Percentiles rank a stretch among this genome's conserved stretches.
These are phyloP conservation scores for Sylvilagus bachmani DNA, from an alignment of 2,113 vertebrate species.

Conservation along the genomic window DNA sequence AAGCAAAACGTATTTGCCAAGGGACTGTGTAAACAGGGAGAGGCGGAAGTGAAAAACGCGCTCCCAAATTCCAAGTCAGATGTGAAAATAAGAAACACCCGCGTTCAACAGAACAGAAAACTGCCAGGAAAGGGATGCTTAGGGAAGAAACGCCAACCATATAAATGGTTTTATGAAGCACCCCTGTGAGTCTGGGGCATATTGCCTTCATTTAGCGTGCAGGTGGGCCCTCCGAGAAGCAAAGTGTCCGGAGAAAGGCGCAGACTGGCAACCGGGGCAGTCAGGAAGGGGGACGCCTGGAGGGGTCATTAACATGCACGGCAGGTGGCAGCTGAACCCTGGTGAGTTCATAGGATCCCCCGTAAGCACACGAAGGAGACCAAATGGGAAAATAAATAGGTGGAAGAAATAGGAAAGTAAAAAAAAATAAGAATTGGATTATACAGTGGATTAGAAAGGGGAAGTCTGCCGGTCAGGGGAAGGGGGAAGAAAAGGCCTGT, in stretches of 20 bases:
- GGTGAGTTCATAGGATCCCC: constrained; percentile 45
- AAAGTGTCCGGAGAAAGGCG: not conserved
- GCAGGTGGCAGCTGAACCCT: not conserved
- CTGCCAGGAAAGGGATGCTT: not conserved
- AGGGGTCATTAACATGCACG: constrained; percentile 12
- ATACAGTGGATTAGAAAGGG: constrained; percentile 54
- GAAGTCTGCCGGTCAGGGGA: constrained; percentile 48
- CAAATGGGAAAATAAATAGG: constrained; percentile 15
- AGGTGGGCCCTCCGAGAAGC: not conserved
- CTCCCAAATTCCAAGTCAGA: constrained; percentile 28
- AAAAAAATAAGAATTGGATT: constrained; percentile 57
- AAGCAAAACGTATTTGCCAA: constrained; percentile 30
- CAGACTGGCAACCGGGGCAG: too few species aligned
- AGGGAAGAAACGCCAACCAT: constrained; percentile 22
- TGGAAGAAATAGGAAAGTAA: not conserved
- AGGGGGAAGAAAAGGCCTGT: constrained; percentile 57
- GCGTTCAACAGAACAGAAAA: not conserved
- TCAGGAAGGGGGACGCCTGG: not conserved
- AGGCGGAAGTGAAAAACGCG: not conserved
- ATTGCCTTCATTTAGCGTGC: constrained; percentile 33
- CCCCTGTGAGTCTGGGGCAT: not conserved
- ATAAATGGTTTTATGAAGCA: not conserved
- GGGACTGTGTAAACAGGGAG: not conserved
- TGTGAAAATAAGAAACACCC: not conserved
- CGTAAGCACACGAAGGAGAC: constrained; percentile 56